Base-by-base conservation (phyloP, 2,797 vertebrate genomes). In the Poeciliopsis presidionis region DNA sequence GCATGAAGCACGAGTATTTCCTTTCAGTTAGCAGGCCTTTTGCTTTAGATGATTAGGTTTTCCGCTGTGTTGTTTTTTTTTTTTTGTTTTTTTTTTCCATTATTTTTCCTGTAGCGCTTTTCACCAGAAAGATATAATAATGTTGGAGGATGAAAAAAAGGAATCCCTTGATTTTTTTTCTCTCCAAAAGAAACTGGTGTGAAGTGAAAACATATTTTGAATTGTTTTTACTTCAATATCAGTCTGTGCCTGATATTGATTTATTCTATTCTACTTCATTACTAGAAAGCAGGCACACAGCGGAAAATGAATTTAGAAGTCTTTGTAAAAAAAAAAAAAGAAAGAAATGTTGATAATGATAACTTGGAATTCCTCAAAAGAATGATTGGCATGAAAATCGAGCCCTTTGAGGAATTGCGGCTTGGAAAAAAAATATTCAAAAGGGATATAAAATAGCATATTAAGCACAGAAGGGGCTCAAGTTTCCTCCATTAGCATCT, bases 41-140 rank as follows among this genome's bases (percentile, higher is more conserved):
- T 87, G 74, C 65, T 80, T 86, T 55, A 39, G 79, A 88, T 88
- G 86, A 86, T 65, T 72, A 87, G 80, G 72, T 81, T 81, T 77
- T 81, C 71, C 79, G 69, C 25, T 72, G 30, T 30, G 49, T 45
- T 43, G 30, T 36, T 63, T 39, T 14, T 25, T 12, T 33, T 33
- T 30, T 51, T 69, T 25, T n/a, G 22, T 67, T 70, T 18, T 65
- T 53, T 43, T 67, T 51, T 69, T 25, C 39, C 20, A 53, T 11
- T 53, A 53, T 53, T 53, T 33, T 65, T 75, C 79, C 75, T 47
- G 81, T 77, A 67, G 59, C 55, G 51, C 73, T 49, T 86, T 41
- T 8, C 76, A 81, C 80, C 12, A 25, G 53, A 80, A 36, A 82
- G 25, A 87, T 53, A 57, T 59, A 71, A 70, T 73, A 77, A 88